Evolutionary conservation across 2,797 vertebrate genomes (phyloP).

Genomic region (Hypotaenidia philippensis): DNA sequence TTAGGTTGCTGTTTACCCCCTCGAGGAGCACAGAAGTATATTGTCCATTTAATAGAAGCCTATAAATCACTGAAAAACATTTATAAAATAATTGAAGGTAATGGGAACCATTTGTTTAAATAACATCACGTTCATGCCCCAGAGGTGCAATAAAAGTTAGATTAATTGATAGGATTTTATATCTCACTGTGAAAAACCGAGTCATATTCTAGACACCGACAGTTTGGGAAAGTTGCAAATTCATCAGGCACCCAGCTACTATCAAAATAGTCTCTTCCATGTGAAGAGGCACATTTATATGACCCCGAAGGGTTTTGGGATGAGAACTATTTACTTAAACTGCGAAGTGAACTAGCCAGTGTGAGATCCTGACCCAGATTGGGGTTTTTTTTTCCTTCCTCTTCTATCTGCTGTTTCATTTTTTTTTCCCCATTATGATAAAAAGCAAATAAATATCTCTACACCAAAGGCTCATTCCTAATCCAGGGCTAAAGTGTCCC

Average conservation of each 20-base stretch:
- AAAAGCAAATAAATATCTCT: conserved; percentile 70
- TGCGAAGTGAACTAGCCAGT: conserved; percentile 76
- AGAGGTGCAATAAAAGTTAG: conserved; percentile 79
- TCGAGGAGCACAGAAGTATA: conserved; percentile 73
- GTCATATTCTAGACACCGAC: conserved; percentile 66
- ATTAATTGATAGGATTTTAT: conserved; percentile 77
- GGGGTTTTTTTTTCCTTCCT: conserved; percentile 40
- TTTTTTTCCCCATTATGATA: conserved; percentile 68
- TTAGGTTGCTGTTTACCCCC: conserved; percentile 63
- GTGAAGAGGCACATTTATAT: conserved; percentile 71
- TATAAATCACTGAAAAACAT: conserved; percentile 75
- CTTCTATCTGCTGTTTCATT: conserved; percentile 64
- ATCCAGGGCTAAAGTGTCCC: conserved; percentile 36
- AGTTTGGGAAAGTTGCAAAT: conserved; percentile 75
- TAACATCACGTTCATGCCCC: conserved; percentile 74
- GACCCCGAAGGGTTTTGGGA: conserved; percentile 74
- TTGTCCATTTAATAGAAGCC: conserved; percentile 76
- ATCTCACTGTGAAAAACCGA: conserved; percentile 71
- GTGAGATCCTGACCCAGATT: conserved; percentile 79
- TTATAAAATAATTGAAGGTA: conserved; percentile 78
- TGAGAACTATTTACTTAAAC: conserved; percentile 83
- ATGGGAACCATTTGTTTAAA: conserved; percentile 81
- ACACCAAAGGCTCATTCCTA: conserved; percentile 57
- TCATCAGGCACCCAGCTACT: conserved; percentile 73
- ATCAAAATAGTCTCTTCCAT: conserved; percentile 76